phyloP scores from a whole-genome alignment of 2,113 vertebrate genomes.

The Athene cunicularia region DNA sequence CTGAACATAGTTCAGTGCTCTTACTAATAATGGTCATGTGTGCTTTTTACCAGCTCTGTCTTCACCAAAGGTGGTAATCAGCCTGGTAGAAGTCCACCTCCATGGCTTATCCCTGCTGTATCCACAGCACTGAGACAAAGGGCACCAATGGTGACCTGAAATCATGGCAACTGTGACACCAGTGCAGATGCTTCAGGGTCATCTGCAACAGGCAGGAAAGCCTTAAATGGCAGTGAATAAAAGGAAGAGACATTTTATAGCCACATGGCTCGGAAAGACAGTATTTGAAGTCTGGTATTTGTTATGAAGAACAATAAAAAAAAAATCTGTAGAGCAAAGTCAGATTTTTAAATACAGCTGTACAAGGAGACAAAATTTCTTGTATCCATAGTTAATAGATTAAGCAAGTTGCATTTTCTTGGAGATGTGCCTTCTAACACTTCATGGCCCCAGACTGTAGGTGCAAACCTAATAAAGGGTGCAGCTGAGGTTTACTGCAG shows the following conservation, averaged over 20 bases:
- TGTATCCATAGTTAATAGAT: neutral
- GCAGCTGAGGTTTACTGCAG: neutral
- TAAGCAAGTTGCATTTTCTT: neutral
- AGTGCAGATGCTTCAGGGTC: neutral
- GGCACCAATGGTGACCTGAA: neutral
- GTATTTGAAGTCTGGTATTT: neutral
- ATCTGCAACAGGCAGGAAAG: neutral
- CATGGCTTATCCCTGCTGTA: neutral
- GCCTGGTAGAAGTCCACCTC: neutral
- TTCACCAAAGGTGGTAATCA: neutral
- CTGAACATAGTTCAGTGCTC: neutral
- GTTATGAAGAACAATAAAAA: neutral
- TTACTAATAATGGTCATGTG: neutral
- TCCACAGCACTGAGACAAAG: neutral
- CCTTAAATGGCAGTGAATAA: neutral
- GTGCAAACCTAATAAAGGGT: neutral
- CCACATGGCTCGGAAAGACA: neutral
- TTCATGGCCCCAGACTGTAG: neutral
- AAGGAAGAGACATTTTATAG: neutral
- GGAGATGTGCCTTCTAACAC: neutral
- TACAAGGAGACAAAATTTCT: neutral
- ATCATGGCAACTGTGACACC: neutral
- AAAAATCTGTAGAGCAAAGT: neutral
- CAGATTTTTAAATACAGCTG: neutral
- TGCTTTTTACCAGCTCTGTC: neutral